Evolutionary conservation across 2,113 vertebrate species (phyloP).

Genomic region (Bubo blakistoni): DNA sequence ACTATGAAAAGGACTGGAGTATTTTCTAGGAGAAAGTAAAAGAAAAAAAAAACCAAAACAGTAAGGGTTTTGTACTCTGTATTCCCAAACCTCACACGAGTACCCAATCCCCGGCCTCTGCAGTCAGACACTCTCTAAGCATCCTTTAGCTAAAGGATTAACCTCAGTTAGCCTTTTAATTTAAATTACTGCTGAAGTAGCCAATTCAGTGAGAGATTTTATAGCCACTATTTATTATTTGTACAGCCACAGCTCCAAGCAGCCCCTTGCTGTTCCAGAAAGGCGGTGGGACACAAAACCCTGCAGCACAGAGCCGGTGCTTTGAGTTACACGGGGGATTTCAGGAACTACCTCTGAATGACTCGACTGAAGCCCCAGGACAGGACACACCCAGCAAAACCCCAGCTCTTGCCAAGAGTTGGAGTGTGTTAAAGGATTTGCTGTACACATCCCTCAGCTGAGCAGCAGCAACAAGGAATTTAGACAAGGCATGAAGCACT

Average conservation of each 20-base stretch:
- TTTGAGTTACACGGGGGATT: rapidly evolving
- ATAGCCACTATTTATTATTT: neutral
- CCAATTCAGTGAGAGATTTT: neutral
- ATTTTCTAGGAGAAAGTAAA: neutral
- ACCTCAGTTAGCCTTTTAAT: neutral
- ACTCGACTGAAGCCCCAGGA: rapidly evolving
- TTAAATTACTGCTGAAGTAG: neutral
- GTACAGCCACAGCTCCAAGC: neutral
- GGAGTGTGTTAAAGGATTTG: neutral
- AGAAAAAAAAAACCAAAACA: neutral
- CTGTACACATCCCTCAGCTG: neutral
- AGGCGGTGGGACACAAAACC: neutral
- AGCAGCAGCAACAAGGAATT: neutral
- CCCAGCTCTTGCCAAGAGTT: neutral
- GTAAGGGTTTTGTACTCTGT: neutral
- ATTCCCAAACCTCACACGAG: neutral
- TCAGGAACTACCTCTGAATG: neutral
- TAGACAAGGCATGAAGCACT: neutral
- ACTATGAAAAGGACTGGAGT: neutral
- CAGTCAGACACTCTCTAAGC: neutral
- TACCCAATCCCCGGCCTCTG: neutral
- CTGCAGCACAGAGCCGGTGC: rapidly evolving
- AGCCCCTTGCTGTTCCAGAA: neutral
- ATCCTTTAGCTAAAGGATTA: neutral
- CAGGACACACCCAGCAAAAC: rapidly evolving